phyloP scores from a whole-genome alignment of 2,888 invertebrate genomes.

The Harpalus rufipes region DNA sequence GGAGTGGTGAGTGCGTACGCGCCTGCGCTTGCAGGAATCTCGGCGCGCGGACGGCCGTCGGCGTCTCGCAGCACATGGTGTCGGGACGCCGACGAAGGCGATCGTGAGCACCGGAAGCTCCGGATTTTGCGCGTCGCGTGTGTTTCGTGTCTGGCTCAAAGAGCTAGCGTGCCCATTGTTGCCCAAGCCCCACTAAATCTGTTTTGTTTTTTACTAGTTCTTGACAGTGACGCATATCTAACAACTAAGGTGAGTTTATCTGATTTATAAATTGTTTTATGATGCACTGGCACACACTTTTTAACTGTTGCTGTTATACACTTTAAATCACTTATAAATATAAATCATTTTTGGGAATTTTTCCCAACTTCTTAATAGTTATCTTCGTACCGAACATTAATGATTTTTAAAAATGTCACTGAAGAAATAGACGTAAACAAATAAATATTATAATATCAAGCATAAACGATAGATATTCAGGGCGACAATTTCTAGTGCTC shows the following conservation, averaged over 20 bases:
- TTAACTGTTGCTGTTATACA: too few species aligned
- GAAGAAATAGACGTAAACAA: too few species aligned
- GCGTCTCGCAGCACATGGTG: conserved; percentile 74
- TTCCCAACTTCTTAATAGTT: too few species aligned
- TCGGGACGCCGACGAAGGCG: conserved; percentile 71
- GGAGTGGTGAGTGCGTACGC: conserved; percentile 54
- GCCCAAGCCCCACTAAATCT: not conserved
- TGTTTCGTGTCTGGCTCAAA: conserved; percentile 18
- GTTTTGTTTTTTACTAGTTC: conserved; percentile 40
- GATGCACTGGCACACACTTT: not conserved
- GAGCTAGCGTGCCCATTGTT: conserved; percentile 29
- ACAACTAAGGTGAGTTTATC: conserved; percentile 33
- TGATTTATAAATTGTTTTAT: conserved; percentile 31
- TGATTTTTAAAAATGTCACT: too few species aligned
- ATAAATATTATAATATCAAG: too few species aligned
- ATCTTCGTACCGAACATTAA: too few species aligned
- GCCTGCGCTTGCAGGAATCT: conserved; percentile 68
- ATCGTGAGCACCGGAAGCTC: conserved; percentile 45
- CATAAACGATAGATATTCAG: too few species aligned
- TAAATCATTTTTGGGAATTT: too few species aligned
- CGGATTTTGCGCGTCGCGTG: conserved; percentile 30
- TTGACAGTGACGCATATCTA: conserved; percentile 56
- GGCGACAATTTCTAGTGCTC: too few species aligned
- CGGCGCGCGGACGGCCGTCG: conserved; percentile 72
- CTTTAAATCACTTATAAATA: too few species aligned